Evolutionary conservation across 1,140 invertebrate species (phyloP), one percentile per base, ranked within the genome.

Genomic region (Forficula auricularia): DNA sequence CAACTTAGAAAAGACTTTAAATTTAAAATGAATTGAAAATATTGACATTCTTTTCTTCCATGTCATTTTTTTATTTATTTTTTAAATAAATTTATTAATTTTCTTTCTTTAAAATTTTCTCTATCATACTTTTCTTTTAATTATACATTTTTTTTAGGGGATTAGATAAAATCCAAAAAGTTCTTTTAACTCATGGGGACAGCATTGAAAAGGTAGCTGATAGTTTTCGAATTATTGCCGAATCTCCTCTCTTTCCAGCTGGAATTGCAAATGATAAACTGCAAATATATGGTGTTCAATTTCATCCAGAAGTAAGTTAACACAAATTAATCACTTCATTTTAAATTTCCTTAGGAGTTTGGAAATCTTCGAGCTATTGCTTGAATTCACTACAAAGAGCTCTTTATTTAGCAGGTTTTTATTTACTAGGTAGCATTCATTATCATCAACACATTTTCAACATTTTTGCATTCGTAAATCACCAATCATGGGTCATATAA

Each of bases 131-230:
- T 45, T 49, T n/a, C n/a, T 42, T 46, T 7, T 22, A 7, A 19
- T 19, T 40, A 18, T 18, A 1, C 37, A 13, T 12, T 19, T 39
- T 20, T 61, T 66, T 51, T 59, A 92, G 88, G 58, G 83, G 82
- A 43, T 64, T 98, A 50, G 76, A 82, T 13, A 81, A 82, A 58
- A 72, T 77, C 48, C 86, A 98, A 63, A 72, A 75, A 50, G 95
- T 98, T 37, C 66, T 98, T 16, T 64, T 99, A 40, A 98, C 94
- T 1, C 95, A 99, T 65, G 94, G 92, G 2, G 95, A 99, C 68
- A 87, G 85, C 60, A 79, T 98, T 48, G 83, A 88, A 46, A 79
- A 81, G 57, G 72, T 94, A 20, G 90, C 88, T 10, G 82, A 91
- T 36, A 71, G 71, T 50, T 89, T 96, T 59, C 77, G 78, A 54